Conservation (phyloP, 2,797 vertebrate species). For the Triplophysa bombifrons region DNA sequence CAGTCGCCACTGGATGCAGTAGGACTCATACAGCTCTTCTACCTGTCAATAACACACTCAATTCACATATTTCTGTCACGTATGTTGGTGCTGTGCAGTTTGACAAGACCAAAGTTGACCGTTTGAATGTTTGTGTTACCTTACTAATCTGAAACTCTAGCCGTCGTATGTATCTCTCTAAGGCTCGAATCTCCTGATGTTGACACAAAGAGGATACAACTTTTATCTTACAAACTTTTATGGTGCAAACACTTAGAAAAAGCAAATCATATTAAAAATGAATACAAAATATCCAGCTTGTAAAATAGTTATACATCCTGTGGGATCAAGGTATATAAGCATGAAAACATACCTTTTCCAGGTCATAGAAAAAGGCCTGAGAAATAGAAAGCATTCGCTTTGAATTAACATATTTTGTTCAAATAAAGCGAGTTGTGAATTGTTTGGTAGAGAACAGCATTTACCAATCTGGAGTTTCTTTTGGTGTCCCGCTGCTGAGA, state of each 20-base stretch:
- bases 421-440: neutral
- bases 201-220: conserved; percentile 2
- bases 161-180: conserved; percentile 89
- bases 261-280: too few relatives aligned
- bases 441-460: conserved; percentile 38
- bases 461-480: conserved; percentile 94
- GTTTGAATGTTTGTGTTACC: conserved; percentile 72
- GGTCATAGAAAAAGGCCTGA: conserved; percentile 94
- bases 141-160: conserved; percentile 96
- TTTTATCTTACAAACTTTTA: too few relatives aligned
- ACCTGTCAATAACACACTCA: conserved; percentile 73
- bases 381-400: conserved; percentile 39
- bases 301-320: too few relatives aligned
- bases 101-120: neutral
- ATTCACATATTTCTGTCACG: neutral
- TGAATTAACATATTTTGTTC: neutral
- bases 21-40: conserved; percentile 92
- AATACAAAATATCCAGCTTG: too few relatives aligned
- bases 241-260: too few relatives aligned
- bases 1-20: conserved; percentile 90
- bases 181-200: conserved; percentile 85
- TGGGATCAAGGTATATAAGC: neutral
- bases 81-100: neutral
- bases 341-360: conserved; percentile 86
- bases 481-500: conserved; percentile 86